phyloP scores from a whole-genome alignment of 2,797 vertebrate species.

The Chromobotia macracanthus region DNA sequence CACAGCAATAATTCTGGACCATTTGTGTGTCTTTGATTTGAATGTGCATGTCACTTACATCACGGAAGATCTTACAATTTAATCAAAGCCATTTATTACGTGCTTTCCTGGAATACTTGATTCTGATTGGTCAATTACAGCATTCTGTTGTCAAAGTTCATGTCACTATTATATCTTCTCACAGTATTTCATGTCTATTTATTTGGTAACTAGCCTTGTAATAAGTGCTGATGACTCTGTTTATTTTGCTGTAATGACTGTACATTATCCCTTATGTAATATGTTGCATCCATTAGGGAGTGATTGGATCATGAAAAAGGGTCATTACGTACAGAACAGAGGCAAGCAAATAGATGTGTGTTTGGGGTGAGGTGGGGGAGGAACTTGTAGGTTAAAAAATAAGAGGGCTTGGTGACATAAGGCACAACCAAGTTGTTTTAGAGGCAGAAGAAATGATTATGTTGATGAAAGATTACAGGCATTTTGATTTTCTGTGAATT shows the following conservation, averaged over 20 bases:
- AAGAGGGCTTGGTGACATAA: not conserved
- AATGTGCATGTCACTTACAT: not conserved
- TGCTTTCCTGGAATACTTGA: not conserved
- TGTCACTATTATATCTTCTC: not conserved
- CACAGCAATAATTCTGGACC: not conserved
- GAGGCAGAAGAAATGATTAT: not conserved
- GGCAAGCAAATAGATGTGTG: not conserved
- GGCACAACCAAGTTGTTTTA: not conserved
- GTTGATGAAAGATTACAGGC: not conserved
- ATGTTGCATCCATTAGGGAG: not conserved
- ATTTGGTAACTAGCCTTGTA: not conserved
- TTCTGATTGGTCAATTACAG: not conserved
- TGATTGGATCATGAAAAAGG: not conserved
- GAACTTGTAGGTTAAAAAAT: too few relatives aligned
- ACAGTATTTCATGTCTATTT: not conserved
- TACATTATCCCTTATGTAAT: not conserved
- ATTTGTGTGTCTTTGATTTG: not conserved
- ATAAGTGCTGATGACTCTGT: not conserved
- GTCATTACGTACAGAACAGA: not conserved
- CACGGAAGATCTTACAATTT: not conserved
- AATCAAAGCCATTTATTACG: not conserved
- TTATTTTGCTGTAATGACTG: not conserved
- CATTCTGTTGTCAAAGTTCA: not conserved
- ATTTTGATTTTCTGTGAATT: too few relatives aligned
- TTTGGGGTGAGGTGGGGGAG: not conserved